Percentiles rank a stretch among this genome's conserved stretches.
Evolutionary conservation across 2,888 invertebrate species (phyloP).

Genomic region (Xanthorhoe designata): DNA sequence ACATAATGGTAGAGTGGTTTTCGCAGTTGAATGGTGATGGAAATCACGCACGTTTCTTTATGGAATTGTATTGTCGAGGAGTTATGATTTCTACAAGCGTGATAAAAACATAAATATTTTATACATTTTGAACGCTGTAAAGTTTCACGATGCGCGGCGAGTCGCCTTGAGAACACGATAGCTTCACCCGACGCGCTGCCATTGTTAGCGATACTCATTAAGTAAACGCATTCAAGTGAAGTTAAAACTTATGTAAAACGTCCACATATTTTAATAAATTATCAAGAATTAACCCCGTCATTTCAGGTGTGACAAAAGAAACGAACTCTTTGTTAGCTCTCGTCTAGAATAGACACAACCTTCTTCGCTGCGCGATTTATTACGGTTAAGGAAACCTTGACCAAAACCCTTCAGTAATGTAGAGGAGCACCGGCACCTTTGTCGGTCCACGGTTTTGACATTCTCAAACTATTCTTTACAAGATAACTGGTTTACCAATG

Average conservation of each 20-base stretch:
- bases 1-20: constrained; percentile 9
- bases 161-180: neutral
- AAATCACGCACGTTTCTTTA: constrained; percentile 3
- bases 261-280: constrained; percentile 23
- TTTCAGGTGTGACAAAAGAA: constrained; percentile 13
- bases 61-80: constrained; percentile 7
- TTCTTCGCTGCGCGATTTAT: constrained; percentile 16
- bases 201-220: constrained; percentile 11
- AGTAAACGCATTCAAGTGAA: constrained; percentile 19
- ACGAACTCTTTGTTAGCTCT: constrained; percentile 16
- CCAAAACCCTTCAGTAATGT: constrained; percentile 8
- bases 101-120: constrained; percentile 6
- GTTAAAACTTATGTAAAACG: constrained; percentile 21
- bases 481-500: constrained; percentile 9
- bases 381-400: constrained; percentile 11
- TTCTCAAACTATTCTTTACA: constrained; percentile 8
- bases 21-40: constrained; percentile 11
- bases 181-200: neutral
- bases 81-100: constrained; percentile 1
- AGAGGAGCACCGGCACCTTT: constrained; percentile 16
- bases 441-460: constrained; percentile 9
- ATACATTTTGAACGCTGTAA: neutral
- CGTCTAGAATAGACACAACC: constrained; percentile 10
- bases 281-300: constrained; percentile 16
- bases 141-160: neutral